Evolutionary conservation across 2,113 vertebrate genomes (phyloP), one percentile per base, ranked within the genome.

Genomic region (Porphyrio hochstetteri): DNA sequence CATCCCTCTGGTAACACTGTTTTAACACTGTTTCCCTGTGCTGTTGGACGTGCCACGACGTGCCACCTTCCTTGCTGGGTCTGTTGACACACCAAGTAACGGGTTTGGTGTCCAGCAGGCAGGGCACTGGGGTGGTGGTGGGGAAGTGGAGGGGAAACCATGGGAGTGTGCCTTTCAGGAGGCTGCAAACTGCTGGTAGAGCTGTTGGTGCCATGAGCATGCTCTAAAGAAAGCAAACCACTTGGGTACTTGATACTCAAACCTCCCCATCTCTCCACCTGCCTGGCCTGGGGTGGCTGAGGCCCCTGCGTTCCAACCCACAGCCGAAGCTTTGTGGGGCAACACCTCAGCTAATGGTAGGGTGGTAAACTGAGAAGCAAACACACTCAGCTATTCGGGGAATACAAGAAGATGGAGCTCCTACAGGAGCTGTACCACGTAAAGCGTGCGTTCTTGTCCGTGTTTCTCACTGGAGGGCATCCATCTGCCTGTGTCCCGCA

Each of bases 221-320:
- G 6, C 28, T 71, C 15, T 5, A 42, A 38, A 69, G 55, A 33
- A 57, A 82, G 23, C 8, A 55, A 81, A 70, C 17, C 18, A 13
- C 25, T 25, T 23, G 27, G 16, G 7, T 27, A 14, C 29, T 36
- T 40, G 8, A 42, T 28, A 28, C 24, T 57, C 40, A 71, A 69
- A 68, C 36, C 31, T 44, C 59, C 2, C 2, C 70, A 35, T 27
- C 42, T 55, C 59, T 53, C 23, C 24, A 14, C 5, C 48, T 38
- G 33, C 50, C 40, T 33, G 56, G n/a, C 7, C 10, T 2, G 23
- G 1, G 0, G 16, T 12, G 2, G 10, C 40, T 28, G 16, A 20
- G 13, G 33, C 6, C 13, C 14, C 72, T 38, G 40, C 1, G 0
- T 67, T 79, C 79, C 8, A 60, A 76, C n/a, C 38, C 71, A 57